Base-by-base conservation (phyloP, 2,113 vertebrate genomes). In the Zosterops pallidus region DNA sequence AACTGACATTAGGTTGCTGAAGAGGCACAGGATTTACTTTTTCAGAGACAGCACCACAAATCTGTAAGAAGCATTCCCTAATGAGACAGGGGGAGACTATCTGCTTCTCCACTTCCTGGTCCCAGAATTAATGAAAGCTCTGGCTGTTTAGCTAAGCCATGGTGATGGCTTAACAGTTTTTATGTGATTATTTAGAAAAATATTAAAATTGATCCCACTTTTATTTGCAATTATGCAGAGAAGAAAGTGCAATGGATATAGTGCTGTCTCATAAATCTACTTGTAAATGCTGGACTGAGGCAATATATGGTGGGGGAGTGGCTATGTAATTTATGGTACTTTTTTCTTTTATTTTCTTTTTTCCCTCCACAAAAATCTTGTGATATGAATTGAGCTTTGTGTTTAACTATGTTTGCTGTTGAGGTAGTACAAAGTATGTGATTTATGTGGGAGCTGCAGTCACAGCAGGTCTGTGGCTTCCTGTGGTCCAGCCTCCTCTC, bases 351-450 rank as follows among this genome's bases (percentile, higher is more conserved):
- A 2, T 11, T 81, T 70, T 77, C 2, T 31, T 12, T 23, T 10
- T 3, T 14, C 18, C 9, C 14, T 29, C 16, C 17, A 6, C 13
- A 33, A 37, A 59, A 84, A 64, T 53, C 37, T 44, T 37, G n/a
- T 75, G 71, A 25, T 69, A 46, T 2, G 20, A 92, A 42, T 46
- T 53, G 56, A 88, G 64, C 57, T 89, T 74, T 79, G 80, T 76
- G 88, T 90, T 95, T 84, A 41, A 85, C 71, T 71, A 57, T 89
- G 84, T 81, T 94, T 94, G 91, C 84, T 96, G 67, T 88, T 94
- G 59, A 90, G 80, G 62, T 35, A 71, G 64, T 85, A 81, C 42
- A 71, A 91, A 88, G 20, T 57, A 25, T 42, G 42, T 71, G 68
- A 68, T 90, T 77, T 84, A 11, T 53, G 7, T 8, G 35, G 25